Conservation (phyloP, 2,888 invertebrate species). For the Drosophila affinis region DNA sequence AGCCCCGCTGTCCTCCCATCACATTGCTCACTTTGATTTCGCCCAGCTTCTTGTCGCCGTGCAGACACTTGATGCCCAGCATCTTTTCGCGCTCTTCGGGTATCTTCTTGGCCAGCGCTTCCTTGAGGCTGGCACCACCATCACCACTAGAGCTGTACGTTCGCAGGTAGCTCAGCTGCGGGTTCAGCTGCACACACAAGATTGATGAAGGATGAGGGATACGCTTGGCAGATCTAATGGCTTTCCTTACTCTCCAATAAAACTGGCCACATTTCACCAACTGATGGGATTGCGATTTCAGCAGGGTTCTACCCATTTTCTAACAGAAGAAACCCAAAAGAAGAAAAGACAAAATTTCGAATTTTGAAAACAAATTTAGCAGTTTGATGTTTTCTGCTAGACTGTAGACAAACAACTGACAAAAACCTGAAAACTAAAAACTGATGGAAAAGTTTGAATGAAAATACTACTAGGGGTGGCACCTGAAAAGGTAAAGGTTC, state of each 20-base stretch:
- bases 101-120: conserved; percentile 21
- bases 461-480: not conserved
- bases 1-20: conserved; percentile 44
- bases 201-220: not conserved
- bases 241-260: not conserved
- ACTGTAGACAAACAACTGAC: not conserved
- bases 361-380: not conserved
- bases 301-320: not conserved
- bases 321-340: not conserved
- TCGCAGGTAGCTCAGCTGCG: not conserved
- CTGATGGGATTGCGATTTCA: not conserved
- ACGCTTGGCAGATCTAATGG: not conserved
- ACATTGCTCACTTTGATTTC: conserved; percentile 27
- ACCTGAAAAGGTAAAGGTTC: no score
- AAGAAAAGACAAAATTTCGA: not conserved
- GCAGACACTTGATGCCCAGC: conserved; percentile 26
- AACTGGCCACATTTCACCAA: not conserved
- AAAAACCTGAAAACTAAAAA: not conserved
- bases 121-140: conserved; percentile 18
- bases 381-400: not conserved
- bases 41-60: conserved; percentile 31
- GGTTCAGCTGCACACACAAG: not conserved
- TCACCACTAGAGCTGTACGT: not conserved
- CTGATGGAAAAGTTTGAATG: not conserved
- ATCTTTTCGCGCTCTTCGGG: conserved; percentile 27